A percentile compares a stretch with the other conserved stretches of the same genome.
These are phyloP conservation scores for Cromileptes altivelis DNA, from an alignment of 2,113 vertebrate species.

Conservation along the genomic window DNA sequence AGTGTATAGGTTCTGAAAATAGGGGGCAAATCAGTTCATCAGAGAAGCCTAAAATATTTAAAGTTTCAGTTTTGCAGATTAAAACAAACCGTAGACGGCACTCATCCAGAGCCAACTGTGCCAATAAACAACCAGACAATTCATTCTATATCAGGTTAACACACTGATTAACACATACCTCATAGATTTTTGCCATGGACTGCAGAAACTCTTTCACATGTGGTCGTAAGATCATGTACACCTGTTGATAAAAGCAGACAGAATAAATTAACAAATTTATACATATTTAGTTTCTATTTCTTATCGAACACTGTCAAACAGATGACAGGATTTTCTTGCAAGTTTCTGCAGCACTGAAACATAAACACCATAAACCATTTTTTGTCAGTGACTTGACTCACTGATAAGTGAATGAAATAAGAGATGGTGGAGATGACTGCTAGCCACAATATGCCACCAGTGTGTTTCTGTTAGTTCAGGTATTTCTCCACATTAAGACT, in stretches of 20 bases:
- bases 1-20: neutral
- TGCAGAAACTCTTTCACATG: slow-evolving; percentile 86
- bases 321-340: neutral
- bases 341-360: neutral
- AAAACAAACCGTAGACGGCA: neutral
- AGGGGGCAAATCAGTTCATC: neutral
- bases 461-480: neutral
- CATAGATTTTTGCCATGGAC: slow-evolving; percentile 84
- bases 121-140: neutral
- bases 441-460: no score
- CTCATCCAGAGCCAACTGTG: neutral
- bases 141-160: neutral
- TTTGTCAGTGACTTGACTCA: neutral
- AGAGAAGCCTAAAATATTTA: neutral
- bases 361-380: neutral
- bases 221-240: slow-evolving; percentile 86
- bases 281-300: neutral
- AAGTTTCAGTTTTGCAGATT: neutral
- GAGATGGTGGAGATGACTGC: neutral
- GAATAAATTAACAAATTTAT: neutral
- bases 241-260: slow-evolving; percentile 69
- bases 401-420: neutral
- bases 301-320: neutral
- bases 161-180: slow-evolving; percentile 77
- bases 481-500: slow-evolving; percentile 5